phyloP scores from a whole-genome alignment of 2,888 invertebrate genomes.

The Pterostichus niger region DNA sequence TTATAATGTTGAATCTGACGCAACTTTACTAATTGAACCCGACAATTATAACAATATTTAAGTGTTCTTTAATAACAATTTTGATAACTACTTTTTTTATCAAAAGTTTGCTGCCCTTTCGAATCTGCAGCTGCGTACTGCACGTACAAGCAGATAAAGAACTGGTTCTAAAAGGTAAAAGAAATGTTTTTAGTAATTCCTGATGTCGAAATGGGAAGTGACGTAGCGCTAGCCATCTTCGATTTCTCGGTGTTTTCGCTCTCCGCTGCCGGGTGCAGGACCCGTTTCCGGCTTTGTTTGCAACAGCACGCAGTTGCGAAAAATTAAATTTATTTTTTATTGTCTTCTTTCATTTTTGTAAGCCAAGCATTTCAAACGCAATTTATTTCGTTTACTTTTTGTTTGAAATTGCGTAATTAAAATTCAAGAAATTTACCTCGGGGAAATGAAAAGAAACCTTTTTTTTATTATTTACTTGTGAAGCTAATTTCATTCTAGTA shows the following conservation, averaged over 20 bases:
- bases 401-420: constrained; percentile 39
- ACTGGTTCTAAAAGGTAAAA: too few species aligned
- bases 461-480: constrained; percentile 50
- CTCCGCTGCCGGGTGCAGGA: neutral
- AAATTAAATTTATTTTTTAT: constrained; percentile 44
- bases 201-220: neutral
- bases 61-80: too few species aligned
- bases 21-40: too few species aligned
- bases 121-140: too few species aligned
- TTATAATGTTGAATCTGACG: too few species aligned
- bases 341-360: constrained; percentile 35
- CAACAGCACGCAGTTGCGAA: constrained; percentile 32
- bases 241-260: neutral
- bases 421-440: constrained; percentile 50
- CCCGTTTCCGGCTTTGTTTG: constrained; percentile 7
- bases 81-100: too few species aligned
- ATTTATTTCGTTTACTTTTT: constrained; percentile 51
- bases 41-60: too few species aligned
- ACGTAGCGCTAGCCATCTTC: neutral
- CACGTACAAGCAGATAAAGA: too few species aligned
- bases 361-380: constrained; percentile 36
- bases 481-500: constrained; percentile 34
- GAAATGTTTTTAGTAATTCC: neutral
- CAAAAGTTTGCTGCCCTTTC: too few species aligned
- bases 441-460: constrained; percentile 35